Evolutionary conservation across 2,888 invertebrate genomes (phyloP), one percentile per base, ranked within the genome.

Genomic region (Drosophila anceps): DNA sequence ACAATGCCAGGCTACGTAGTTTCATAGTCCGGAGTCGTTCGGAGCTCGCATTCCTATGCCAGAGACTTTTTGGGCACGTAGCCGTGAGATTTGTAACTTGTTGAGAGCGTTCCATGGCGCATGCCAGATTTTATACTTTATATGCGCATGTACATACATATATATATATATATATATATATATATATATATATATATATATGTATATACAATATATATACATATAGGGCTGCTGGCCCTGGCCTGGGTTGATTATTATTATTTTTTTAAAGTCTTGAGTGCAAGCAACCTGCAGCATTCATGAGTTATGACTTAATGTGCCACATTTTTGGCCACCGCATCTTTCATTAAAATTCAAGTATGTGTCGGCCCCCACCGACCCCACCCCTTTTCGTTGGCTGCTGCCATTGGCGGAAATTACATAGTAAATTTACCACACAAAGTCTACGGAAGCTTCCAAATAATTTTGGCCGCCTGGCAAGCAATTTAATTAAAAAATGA

Each of bases 271-370:
- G 69, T 72, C 69, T 50, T 35, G 51, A 43, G 60, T 44, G 67
- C 46, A 59, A 46, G 55, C 74, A 79, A 71, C 72, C 74, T 70
- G 75, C 79, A 86, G 69, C 69, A 79, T 60, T 65, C 66, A 69
- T 76, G 78, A 84, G 81, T 82, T 88, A 88, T 82, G 85, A 82
- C 73, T 74, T 79, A 82, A 80, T 82, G 75, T 72, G 74, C 69
- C 69, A 58, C 64, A 69, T 55, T 84, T 62, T 53, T 57, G 48
- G 37, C 31, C 37, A 48, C 57, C 62, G 68, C 70, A 73, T 73
- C 66, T 88, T 73, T 83, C 78, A 88, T 88, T 84, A 84, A 84
- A 88, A 88, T 88, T 80, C 88, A 80, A 85, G 88, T 84, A 83
- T 74, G 85, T 80, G 66, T 67, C 10, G 48, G 62, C 33, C 39